phyloP scores from a whole-genome alignment of 2,797 vertebrate genomes.

The Hyperoplus lanceolatus region DNA sequence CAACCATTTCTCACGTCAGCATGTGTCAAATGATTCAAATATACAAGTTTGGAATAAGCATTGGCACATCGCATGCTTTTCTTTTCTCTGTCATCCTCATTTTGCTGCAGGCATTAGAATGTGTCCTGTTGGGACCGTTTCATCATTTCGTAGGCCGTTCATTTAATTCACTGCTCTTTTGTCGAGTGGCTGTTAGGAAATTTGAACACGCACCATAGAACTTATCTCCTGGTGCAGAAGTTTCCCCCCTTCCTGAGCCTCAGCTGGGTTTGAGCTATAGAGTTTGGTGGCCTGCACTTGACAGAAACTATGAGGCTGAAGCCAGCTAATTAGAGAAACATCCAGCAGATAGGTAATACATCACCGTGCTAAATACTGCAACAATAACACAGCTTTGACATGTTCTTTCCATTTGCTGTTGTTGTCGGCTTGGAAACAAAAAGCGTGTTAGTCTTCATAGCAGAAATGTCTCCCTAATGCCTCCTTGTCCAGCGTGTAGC shows the following conservation, averaged over 20 bases:
- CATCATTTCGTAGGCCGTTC: conserved; percentile 61
- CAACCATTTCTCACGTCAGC: conserved; percentile 52
- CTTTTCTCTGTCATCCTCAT: conserved; percentile 5
- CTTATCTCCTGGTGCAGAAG: conserved; percentile 24
- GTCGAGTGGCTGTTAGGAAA: conserved; percentile 45
- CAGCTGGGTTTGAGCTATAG: conserved; percentile 30
- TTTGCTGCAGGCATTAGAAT: conserved; percentile 50
- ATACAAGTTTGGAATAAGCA: conserved; percentile 51
- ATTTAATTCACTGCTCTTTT: conserved; percentile 65
- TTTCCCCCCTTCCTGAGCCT: neutral
- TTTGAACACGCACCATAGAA: conserved; percentile 43
- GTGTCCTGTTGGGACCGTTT: conserved; percentile 58
- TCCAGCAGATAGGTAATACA: conserved; percentile 51
- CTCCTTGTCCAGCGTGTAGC: neutral
- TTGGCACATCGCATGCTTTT: conserved; percentile 36
- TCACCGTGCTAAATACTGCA: conserved; percentile 56
- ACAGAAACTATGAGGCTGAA: conserved; percentile 57
- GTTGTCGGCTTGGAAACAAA: conserved; percentile 26
- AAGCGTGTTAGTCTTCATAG: conserved; percentile 49
- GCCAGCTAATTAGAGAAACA: conserved; percentile 63
- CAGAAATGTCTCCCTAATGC: conserved; percentile 32
- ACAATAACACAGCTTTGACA: conserved; percentile 64
- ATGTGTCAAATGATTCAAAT: conserved; percentile 52
- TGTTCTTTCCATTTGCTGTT: conserved; percentile 54
- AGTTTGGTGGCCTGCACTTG: conserved; percentile 40